phyloP scores from a whole-genome alignment of 2,888 invertebrate species.

The Drosophila mimetica region DNA sequence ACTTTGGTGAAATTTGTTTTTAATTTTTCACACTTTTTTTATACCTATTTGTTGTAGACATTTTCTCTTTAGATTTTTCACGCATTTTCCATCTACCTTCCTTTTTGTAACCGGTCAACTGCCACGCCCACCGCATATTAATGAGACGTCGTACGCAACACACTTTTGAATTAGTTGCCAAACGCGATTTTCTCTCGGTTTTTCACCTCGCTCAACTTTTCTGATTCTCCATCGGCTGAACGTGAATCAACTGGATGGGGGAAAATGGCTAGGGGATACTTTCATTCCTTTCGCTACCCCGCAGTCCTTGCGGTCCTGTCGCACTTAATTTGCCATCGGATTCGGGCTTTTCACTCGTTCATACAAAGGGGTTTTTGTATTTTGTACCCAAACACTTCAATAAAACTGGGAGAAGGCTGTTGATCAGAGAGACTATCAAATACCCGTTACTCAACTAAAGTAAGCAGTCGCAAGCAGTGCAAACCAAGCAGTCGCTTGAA shows the following conservation, averaged over 20 bases:
- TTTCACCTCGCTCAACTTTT: slow-evolving; percentile 69
- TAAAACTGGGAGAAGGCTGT: neutral
- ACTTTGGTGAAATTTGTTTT: slow-evolving; percentile 40
- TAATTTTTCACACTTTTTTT: slow-evolving; percentile 29
- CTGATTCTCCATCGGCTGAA: slow-evolving; percentile 44
- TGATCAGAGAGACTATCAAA: too few relatives aligned
- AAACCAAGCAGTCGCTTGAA: too few relatives aligned
- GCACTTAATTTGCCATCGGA: slow-evolving; percentile 66
- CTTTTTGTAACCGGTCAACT: slow-evolving; percentile 14
- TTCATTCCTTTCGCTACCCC: slow-evolving; percentile 25
- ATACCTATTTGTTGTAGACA: neutral
- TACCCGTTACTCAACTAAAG: too few relatives aligned
- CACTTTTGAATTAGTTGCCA: slow-evolving; percentile 78
- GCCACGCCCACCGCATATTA: slow-evolving; percentile 62
- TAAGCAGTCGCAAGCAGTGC: too few relatives aligned
- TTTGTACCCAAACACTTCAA: neutral
- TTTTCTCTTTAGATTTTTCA: neutral
- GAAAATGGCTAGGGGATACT: slow-evolving; percentile 42
- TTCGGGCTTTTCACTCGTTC: slow-evolving; percentile 5
- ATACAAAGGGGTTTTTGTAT: neutral
- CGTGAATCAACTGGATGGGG: slow-evolving; percentile 5
- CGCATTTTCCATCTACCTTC: slow-evolving; percentile 19
- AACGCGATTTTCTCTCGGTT: slow-evolving; percentile 55
- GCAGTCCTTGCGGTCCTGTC: slow-evolving; percentile 35
- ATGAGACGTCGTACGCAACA: slow-evolving; percentile 76